These are phyloP conservation scores for Pilophorus perplexus DNA, from an alignment of 2,888 invertebrate species.

Conservation along the genomic window DNA sequence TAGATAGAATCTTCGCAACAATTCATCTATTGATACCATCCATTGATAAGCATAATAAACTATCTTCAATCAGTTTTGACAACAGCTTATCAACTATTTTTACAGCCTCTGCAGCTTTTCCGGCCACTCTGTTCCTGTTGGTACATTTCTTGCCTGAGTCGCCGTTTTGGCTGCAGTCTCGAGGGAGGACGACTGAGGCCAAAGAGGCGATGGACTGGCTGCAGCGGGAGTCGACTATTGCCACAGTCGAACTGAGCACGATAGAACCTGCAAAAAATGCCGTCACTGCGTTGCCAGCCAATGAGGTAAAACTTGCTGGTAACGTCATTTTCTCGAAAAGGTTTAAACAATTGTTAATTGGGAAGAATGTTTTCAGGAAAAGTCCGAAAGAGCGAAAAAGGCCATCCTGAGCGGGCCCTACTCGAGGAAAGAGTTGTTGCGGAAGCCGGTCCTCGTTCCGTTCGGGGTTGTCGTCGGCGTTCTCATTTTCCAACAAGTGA, in stretches of 20 bases:
- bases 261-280: conserved; percentile 32
- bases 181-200: conserved; percentile 56
- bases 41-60: too few species aligned
- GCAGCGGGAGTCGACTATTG: conserved; percentile 50
- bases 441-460: conserved; percentile 53
- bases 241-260: conserved; percentile 45
- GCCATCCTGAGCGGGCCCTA: conserved; percentile 43
- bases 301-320: conserved; percentile 11
- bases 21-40: too few species aligned
- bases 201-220: conserved; percentile 58
- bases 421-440: conserved; percentile 46
- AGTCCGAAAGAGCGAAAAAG: conserved; percentile 31
- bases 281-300: conserved; percentile 7
- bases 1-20: neutral
- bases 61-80: too few species aligned
- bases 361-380: conserved; percentile 20
- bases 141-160: conserved; percentile 63
- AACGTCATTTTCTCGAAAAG: too few species aligned
- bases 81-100: too few species aligned
- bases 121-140: conserved; percentile 56
- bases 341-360: too few species aligned
- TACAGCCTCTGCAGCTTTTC: conserved; percentile 54
- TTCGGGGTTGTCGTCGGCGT: conserved; percentile 56
- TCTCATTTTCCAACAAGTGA: conserved; percentile 60
- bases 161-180: conserved; percentile 59